A percentile compares a stretch with the other conserved stretches of the same genome.
These are phyloP conservation scores for Phymastichus coffea DNA, from an alignment of 1,140 invertebrate genomes.

Conservation along the genomic window DNA sequence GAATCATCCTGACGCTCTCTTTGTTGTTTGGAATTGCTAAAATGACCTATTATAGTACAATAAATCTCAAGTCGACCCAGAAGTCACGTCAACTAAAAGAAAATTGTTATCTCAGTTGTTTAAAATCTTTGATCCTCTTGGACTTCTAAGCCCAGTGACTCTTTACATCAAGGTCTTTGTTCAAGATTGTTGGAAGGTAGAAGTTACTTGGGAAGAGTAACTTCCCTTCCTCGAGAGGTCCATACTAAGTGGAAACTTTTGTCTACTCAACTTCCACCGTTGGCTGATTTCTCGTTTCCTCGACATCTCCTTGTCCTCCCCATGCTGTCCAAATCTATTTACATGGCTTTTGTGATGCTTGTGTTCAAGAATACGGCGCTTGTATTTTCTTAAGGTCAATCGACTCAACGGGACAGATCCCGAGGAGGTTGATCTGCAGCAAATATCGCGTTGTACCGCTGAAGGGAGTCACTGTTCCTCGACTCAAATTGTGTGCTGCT, in stretches of 20 bases:
- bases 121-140: background rate
- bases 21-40: too few relatives aligned
- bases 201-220: conserved; percentile 5
- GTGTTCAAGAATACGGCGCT: conserved; percentile 1
- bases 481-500: too few relatives aligned
- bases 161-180: background rate
- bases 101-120: too few relatives aligned
- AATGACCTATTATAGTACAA: too few relatives aligned
- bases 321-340: background rate
- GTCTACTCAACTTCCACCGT: background rate
- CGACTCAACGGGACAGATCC: background rate
- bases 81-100: too few relatives aligned
- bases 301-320: background rate
- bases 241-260: background rate
- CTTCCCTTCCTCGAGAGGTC: background rate
- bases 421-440: background rate
- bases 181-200: too few relatives aligned
- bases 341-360: conserved; percentile 16
- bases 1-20: too few relatives aligned
- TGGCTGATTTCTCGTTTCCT: background rate
- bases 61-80: too few relatives aligned
- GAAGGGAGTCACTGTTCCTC: background rate
- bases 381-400: background rate
- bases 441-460: conserved; percentile 14
- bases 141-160: background rate